Evolutionary conservation across 2,888 invertebrate genomes (phyloP).

Genomic region (Torymus texanus): DNA sequence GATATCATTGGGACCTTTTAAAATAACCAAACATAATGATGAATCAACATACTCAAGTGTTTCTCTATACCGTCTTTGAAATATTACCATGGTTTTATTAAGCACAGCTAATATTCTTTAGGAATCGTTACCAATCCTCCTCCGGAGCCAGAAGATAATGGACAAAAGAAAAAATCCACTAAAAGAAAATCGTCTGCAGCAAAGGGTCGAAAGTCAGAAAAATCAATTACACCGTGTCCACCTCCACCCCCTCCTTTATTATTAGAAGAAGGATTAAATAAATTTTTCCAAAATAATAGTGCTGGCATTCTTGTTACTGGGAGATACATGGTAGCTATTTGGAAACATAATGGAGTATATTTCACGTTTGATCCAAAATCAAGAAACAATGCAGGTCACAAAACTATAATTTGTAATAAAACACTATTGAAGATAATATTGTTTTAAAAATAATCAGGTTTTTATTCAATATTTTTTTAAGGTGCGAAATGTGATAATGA

Average conservation of each 20-base stretch:
- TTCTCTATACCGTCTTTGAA: too few relatives aligned
- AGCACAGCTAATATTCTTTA: background rate
- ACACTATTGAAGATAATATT: background rate
- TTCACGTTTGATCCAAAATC: slow-evolving; percentile 69
- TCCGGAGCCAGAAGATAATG: slow-evolving; percentile 63
- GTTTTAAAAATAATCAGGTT: too few relatives aligned
- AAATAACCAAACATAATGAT: too few relatives aligned
- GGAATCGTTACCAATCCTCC: slow-evolving; percentile 63
- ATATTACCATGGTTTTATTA: too few relatives aligned
- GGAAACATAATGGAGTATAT: slow-evolving; percentile 69
- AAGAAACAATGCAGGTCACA: slow-evolving; percentile 60
- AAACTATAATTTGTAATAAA: background rate
- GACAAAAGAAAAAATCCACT: slow-evolving; percentile 55
- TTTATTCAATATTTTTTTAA: slow-evolving; percentile 10
- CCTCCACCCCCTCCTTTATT: slow-evolving; percentile 60
- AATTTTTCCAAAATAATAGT: slow-evolving; percentile 67
- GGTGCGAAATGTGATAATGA: slow-evolving; percentile 45
- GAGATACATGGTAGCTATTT: slow-evolving; percentile 65
- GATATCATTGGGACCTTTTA: too few relatives aligned
- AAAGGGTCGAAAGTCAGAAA: too few relatives aligned
- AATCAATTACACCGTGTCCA: slow-evolving; percentile 56
- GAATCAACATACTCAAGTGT: background rate
- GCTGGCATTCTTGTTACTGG: slow-evolving; percentile 67
- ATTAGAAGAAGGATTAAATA: slow-evolving; percentile 64
- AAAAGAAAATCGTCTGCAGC: slow-evolving; percentile 3